Base-by-base conservation (phyloP, 2,797 vertebrate species). In the Sebastes wilsoni region DNA sequence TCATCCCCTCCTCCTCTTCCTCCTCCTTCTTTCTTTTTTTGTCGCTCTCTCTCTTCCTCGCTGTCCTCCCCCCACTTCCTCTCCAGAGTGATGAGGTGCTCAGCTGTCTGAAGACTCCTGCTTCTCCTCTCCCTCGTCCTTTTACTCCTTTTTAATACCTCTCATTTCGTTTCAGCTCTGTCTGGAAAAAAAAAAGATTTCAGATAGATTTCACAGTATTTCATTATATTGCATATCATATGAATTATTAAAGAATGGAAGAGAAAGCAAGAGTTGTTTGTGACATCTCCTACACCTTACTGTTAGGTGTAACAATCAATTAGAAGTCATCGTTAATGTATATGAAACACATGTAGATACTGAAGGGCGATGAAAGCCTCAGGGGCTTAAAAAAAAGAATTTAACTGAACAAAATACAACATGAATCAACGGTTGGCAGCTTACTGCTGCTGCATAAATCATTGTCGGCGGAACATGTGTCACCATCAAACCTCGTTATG, bases 101-200 rank as follows among this genome's bases (percentile, higher is more conserved):
- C 80, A 82, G 80, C 86, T 88, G 86, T 88, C 80, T 69, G 79
- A 69, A 90, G 83, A 79, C 79, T 83, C 38, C 79, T 75, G 55
- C 75, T 32, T 77, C 49, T 72, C 68, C 32, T 18, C 55, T 52
- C 52, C 46, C 11, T 28, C 10, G 1, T 23, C 49, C 54, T 67
- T 56, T 81, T 36, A n/a, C 30, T 49, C 27, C 14, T 66, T 23
- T 52, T 64, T 5, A 38, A 7, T 13, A 30, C 13, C 8, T n/a
- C 30, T 55, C 23, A 14, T 36, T 72, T 16, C 25, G 20, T 59
- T 14, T 54, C 30, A 20, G 25, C 23, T 61, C 23, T 27, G 2
- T 49, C 2, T 60, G 18, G 22, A 34, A 23, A 34, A 58, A 58
- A 27, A 5, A 49, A 20, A 18, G 16, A 20, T 18, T 49, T 20